Conservation (phyloP, 2,113 vertebrate species). For the Equus quagga region DNA sequence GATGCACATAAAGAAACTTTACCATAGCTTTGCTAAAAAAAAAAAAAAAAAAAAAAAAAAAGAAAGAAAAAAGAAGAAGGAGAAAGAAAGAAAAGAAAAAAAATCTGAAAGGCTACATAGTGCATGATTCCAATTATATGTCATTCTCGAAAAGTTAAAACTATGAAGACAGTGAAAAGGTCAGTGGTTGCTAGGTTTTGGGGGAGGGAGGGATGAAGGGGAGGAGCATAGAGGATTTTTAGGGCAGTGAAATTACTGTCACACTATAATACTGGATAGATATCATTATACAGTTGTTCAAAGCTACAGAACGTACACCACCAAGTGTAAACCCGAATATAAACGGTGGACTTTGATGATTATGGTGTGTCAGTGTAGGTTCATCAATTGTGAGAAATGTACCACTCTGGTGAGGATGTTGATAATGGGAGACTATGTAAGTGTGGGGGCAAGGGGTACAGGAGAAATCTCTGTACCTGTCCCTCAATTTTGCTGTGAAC, state of each 20-base stretch:
- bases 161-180: neutral
- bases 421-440: neutral
- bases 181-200: neutral
- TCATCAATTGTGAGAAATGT: neutral
- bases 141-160: neutral
- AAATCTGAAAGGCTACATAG: neutral
- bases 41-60: neutral
- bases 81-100: neutral
- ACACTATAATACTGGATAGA: neutral
- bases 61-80: neutral
- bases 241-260: neutral
- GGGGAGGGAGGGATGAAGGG: neutral
- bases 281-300: neutral
- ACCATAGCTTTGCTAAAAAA: neutral
- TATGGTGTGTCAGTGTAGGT: neutral
- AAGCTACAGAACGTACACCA: neutral
- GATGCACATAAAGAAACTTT: conserved; percentile 9
- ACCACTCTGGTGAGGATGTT: neutral
- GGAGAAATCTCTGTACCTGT: neutral
- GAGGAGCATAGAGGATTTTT: neutral
- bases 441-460: neutral
- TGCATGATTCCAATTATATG: neutral
- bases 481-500: neutral
- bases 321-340: neutral
- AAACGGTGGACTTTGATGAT: neutral